phyloP scores from a whole-genome alignment of 2,888 invertebrate genomes.

The Rhagonycha lutea region DNA sequence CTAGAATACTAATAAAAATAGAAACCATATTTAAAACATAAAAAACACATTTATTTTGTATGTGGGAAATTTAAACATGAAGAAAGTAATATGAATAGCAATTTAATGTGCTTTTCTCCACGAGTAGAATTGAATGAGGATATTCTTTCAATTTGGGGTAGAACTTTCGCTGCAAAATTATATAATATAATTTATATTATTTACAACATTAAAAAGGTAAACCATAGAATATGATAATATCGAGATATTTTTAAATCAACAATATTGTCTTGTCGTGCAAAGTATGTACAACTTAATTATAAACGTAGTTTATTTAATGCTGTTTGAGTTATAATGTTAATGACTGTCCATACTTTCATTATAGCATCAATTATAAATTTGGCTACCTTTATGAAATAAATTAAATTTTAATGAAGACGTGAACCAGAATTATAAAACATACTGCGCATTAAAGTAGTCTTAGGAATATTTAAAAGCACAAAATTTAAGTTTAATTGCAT shows the following conservation, averaged over 20 bases:
- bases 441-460: neutral
- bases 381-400: neutral
- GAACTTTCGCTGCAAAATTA: neutral
- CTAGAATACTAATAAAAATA: neutral
- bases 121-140: neutral
- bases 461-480: neutral
- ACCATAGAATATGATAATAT: too few species aligned
- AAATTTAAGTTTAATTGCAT: neutral
- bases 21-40: neutral
- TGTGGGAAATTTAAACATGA: neutral
- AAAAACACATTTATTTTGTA: neutral
- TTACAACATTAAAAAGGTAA: neutral
- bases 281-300: neutral
- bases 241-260: too few species aligned
- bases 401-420: neutral
- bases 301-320: neutral
- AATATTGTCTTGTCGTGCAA: neutral
- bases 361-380: neutral
- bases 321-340: neutral
- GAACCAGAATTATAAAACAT: neutral
- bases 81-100: neutral
- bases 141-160: neutral
- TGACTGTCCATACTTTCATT: neutral
- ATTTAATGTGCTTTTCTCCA: neutral
- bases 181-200: neutral